These are phyloP conservation scores for Rhamnusium bicolor DNA, from an alignment of 2,888 invertebrate genomes.

Conservation along the genomic window DNA sequence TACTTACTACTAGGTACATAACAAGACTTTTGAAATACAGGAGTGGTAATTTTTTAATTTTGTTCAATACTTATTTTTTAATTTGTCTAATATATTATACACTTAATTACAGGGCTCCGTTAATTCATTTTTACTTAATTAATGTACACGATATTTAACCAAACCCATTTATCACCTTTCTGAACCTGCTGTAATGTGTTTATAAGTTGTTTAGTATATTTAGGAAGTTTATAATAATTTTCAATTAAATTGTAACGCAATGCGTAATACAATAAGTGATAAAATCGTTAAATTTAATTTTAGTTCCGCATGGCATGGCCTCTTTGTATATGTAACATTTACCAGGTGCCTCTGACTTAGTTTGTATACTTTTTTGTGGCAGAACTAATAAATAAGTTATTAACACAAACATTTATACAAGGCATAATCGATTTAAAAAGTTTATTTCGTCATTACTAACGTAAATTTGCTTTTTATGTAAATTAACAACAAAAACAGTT, in stretches of 20 bases:
- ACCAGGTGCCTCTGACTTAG: neutral
- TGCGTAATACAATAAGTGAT: neutral
- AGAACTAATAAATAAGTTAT: neutral
- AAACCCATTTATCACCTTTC: neutral
- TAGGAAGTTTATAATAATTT: neutral
- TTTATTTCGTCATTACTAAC: neutral
- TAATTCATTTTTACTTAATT: neutral
- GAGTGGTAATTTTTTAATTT: no score
- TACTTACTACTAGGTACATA: no score
- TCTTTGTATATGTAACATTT: neutral
- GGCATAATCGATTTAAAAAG: neutral
- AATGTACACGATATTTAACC: neutral
- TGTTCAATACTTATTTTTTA: no score
- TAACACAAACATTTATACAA: neutral
- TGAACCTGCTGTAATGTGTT: neutral
- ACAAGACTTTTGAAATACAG: no score
- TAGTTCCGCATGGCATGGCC: neutral
- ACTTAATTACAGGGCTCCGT: no score
- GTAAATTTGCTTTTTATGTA: neutral
- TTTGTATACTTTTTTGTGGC: neutral
- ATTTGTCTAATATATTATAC: no score
- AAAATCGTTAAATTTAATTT: neutral
- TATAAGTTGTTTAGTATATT: neutral
- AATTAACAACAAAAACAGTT: no score
- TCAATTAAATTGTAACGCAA: neutral